These are phyloP conservation scores for Latheticus oryzae DNA, from an alignment of 2,888 invertebrate genomes.

Conservation along the genomic window DNA sequence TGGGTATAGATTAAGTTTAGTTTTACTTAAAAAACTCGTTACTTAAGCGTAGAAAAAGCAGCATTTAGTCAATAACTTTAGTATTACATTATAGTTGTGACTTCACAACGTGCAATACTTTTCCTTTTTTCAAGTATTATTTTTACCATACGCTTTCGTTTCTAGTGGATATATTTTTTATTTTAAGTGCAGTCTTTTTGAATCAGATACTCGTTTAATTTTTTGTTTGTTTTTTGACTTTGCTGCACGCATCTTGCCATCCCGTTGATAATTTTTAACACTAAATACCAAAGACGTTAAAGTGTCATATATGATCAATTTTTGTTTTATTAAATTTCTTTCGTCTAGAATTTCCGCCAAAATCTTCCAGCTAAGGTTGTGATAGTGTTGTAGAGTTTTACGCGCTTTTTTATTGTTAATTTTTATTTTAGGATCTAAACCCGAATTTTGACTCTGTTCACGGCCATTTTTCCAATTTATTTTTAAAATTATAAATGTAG, in stretches of 20 bases:
- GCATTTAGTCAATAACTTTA: slow-evolving; percentile 65
- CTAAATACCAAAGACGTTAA: slow-evolving; percentile 64
- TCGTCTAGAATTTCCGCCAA: slow-evolving; percentile 60
- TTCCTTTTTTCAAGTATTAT: slow-evolving; percentile 61
- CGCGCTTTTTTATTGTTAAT: slow-evolving; percentile 52
- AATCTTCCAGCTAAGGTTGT: slow-evolving; percentile 67
- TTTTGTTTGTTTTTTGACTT: slow-evolving; percentile 43
- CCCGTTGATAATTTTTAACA: slow-evolving; percentile 47
- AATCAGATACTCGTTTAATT: slow-evolving; percentile 43
- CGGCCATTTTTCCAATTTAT: slow-evolving; percentile 31
- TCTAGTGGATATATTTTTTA: slow-evolving; percentile 52
- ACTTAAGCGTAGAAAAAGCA: slow-evolving; percentile 61
- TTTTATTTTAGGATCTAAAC: slow-evolving; percentile 36
- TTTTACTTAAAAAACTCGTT: slow-evolving; percentile 54
- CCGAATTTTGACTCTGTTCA: slow-evolving; percentile 34
- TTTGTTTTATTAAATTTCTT: slow-evolving; percentile 48
- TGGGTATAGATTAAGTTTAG: slow-evolving; percentile 52
- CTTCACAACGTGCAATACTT: slow-evolving; percentile 64
- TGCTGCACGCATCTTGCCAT: slow-evolving; percentile 57
- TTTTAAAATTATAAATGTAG: slow-evolving; percentile 13
- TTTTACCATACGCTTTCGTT: slow-evolving; percentile 59
- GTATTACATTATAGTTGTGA: slow-evolving; percentile 61
- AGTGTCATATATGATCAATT: slow-evolving; percentile 60
- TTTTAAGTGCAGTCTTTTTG: slow-evolving; percentile 51
- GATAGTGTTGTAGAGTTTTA: slow-evolving; percentile 62